Conservation (phyloP, 2,113 vertebrate genomes). For the Genyomyrus donnyi region DNA sequence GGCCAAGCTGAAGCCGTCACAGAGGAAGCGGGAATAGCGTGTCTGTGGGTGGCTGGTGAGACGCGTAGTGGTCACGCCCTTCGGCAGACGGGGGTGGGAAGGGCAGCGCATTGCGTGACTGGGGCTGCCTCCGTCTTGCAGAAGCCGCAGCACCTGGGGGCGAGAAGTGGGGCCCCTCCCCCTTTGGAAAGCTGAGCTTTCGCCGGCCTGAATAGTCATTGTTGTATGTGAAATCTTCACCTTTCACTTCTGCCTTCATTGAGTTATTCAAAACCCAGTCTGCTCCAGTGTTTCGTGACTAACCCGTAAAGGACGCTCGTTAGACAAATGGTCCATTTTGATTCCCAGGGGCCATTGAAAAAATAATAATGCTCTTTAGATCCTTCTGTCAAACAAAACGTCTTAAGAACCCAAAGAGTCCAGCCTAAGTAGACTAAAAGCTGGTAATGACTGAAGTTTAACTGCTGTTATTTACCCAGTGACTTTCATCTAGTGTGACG, state of each 20-base stretch:
- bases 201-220: conserved; percentile 55
- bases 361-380: neutral
- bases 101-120: conserved; percentile 62
- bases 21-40: neutral
- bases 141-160: conserved; percentile 56
- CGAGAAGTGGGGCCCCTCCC: conserved; percentile 52
- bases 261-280: conserved; percentile 34
- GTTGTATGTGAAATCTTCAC: conserved; percentile 58
- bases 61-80: conserved; percentile 51
- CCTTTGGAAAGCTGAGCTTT: conserved; percentile 61
- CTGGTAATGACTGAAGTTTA: neutral
- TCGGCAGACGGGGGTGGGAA: conserved; percentile 34
- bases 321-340: neutral
- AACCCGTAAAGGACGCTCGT: neutral
- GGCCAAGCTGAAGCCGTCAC: neutral
- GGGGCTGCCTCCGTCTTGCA: conserved; percentile 60
- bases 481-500: neutral
- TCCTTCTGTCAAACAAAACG: neutral
- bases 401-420: neutral
- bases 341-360: neutral
- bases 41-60: conserved; percentile 44
- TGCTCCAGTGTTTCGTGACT: neutral
- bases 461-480: neutral
- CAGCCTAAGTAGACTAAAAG: neutral
- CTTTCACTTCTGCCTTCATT: conserved; percentile 58